Percentiles rank a stretch among this genome's conserved stretches.
Evolutionary conservation across 2,113 vertebrate genomes (phyloP).

Genomic region (Callaeas wilsoni): DNA sequence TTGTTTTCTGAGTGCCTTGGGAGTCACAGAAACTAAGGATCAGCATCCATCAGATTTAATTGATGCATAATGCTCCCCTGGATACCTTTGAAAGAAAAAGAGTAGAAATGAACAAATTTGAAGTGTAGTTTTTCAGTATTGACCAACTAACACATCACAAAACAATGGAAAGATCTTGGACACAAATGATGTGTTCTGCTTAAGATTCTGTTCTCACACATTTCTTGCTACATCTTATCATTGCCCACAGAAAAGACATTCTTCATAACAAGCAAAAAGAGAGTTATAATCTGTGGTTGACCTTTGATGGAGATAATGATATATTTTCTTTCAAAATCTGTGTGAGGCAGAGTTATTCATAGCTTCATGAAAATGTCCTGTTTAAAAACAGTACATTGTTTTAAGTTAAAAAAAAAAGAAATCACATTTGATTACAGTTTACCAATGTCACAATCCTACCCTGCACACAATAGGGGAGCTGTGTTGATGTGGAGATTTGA

Average conservation of each 20-base stretch:
- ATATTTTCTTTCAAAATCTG: constrained; percentile 55
- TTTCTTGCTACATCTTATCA: constrained; percentile 39
- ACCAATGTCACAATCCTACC: background rate
- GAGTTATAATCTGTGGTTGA: constrained; percentile 71
- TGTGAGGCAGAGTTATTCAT: constrained; percentile 69
- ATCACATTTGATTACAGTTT: constrained; percentile 33
- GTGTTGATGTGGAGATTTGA: background rate
- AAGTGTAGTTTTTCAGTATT: background rate
- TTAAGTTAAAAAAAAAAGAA: background rate
- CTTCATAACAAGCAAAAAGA: constrained; percentile 52
- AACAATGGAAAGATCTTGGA: background rate
- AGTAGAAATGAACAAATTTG: background rate
- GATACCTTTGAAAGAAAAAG: background rate
- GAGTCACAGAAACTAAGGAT: background rate
- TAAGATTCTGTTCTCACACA: constrained; percentile 42
- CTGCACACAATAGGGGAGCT: background rate
- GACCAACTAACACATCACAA: background rate
- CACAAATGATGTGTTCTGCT: background rate
- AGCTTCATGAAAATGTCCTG: constrained; percentile 59
- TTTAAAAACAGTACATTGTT: constrained; percentile 58
- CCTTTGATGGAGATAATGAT: constrained; percentile 71
- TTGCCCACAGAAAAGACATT: constrained; percentile 34
- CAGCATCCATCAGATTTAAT: background rate
- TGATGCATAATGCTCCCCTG: background rate
- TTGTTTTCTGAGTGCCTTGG: background rate